Percentiles rank a stretch among this genome's conserved stretches.
Evolutionary conservation across 1,140 invertebrate genomes (phyloP).

Genomic region (Zophobas atratus): DNA sequence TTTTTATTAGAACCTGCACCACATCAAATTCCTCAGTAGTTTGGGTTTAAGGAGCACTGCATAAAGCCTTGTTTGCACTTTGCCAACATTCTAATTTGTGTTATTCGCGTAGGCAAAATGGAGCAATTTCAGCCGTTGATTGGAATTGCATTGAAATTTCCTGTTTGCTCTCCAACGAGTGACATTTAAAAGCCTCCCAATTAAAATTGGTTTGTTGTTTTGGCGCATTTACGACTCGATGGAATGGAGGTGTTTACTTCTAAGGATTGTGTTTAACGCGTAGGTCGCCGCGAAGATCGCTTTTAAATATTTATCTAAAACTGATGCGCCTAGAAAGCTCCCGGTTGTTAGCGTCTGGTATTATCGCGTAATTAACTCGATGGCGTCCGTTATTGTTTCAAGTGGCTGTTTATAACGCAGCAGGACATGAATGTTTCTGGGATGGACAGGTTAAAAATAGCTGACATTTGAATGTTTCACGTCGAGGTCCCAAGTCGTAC

Average conservation of each 20-base stretch:
- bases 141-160: too few species aligned
- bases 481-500: constrained; percentile 30
- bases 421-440: constrained; percentile 32
- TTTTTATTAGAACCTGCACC: too few species aligned
- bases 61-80: too few species aligned
- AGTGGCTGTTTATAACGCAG: constrained; percentile 22
- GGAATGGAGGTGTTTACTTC: constrained; percentile 17
- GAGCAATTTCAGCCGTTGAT: too few species aligned
- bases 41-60: too few species aligned
- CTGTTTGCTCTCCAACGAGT: too few species aligned
- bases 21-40: too few species aligned
- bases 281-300: constrained; percentile 16
- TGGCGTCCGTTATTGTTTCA: constrained; percentile 15
- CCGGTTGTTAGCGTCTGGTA: constrained; percentile 5
- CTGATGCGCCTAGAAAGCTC: constrained; percentile 2
- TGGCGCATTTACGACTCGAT: constrained; percentile 3
- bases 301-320: constrained; percentile 35
- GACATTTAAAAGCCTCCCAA: background rate
- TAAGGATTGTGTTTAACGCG: constrained; percentile 21
- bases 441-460: constrained; percentile 39
- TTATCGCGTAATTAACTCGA: constrained; percentile 19
- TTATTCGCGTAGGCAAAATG: too few species aligned
- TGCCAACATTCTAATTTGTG: too few species aligned
- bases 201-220: constrained; percentile 20
- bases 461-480: constrained; percentile 25